Conservation (phyloP, 30 jellyfish, hydroid and myxozoan genomes). For the Phacellophora camtschatica region DNA sequence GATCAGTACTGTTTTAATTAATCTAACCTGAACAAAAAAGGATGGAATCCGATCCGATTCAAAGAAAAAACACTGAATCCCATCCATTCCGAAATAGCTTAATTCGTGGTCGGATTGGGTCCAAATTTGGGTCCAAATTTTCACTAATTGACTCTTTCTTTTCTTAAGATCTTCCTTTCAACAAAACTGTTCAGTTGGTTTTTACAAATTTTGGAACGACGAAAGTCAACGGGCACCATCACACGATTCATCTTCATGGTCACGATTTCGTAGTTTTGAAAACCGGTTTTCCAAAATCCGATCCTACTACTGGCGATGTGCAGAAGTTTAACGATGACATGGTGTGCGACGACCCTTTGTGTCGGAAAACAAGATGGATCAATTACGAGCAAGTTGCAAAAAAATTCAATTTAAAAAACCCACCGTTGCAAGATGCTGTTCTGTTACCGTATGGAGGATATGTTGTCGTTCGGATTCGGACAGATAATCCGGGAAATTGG, state of each 20-base stretch:
- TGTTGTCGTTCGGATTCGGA: slow-evolving; percentile 75
- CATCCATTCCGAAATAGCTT: no score
- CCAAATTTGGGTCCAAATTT: no score
- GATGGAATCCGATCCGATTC: no score
- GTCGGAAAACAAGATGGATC: slow-evolving; percentile 50
- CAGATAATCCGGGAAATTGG: slow-evolving; percentile 96
- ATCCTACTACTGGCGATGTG: slow-evolving; percentile 65
- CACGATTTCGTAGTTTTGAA: slow-evolving; percentile 84
- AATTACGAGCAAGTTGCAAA: slow-evolving; percentile 40
- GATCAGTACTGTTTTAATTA: no score
- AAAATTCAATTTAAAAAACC: slow-evolving; percentile 58
- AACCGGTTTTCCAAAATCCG: slow-evolving; percentile 77
- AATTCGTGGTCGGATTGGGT: no score
- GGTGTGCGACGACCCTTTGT: slow-evolving; percentile 40
- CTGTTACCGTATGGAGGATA: slow-evolving; percentile 92
- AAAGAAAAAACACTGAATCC: no score
- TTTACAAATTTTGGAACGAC: slow-evolving; percentile 49
- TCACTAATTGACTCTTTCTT: no score
- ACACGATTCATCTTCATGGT: slow-evolving; percentile 95
- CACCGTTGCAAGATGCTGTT: slow-evolving; percentile 82
- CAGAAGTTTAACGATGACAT: slow-evolving; percentile 18
- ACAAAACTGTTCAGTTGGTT: slow-evolving; percentile 81
- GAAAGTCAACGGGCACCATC: slow-evolving; percentile 89
- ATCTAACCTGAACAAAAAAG: no score
- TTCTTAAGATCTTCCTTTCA: slow-evolving; percentile 76